Evolutionary conservation across 2,888 invertebrate species (phyloP).

Genomic region (Opisthograptis luteolata): DNA sequence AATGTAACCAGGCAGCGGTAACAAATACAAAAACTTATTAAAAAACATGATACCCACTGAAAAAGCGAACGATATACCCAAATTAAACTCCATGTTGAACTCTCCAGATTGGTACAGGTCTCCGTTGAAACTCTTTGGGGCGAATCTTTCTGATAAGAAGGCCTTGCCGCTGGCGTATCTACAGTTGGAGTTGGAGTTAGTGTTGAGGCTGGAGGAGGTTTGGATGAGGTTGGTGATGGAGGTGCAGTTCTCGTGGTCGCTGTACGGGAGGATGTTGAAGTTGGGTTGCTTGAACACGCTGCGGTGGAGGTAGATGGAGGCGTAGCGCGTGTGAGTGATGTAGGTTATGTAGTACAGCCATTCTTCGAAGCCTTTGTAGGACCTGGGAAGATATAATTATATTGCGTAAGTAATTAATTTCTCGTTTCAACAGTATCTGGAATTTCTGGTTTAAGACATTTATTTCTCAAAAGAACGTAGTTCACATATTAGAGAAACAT

Average conservation of each 20-base stretch:
- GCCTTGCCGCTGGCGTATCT: slow-evolving; percentile 89
- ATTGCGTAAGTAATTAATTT: no score
- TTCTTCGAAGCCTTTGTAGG: slow-evolving; percentile 90
- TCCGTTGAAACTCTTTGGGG: slow-evolving; percentile 80
- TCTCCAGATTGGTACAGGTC: slow-evolving; percentile 85
- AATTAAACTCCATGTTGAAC: slow-evolving; percentile 89
- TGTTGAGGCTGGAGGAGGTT: slow-evolving; percentile 75
- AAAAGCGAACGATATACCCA: slow-evolving; percentile 93
- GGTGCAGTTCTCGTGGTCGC: slow-evolving; percentile 81
- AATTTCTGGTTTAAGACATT: no score
- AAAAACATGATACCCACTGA: slow-evolving; percentile 91
- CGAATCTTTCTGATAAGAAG: slow-evolving; percentile 89
- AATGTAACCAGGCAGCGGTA: slow-evolving; percentile 93
- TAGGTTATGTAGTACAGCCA: slow-evolving; percentile 93
- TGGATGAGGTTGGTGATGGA: slow-evolving; percentile 81
- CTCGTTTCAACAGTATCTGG: no score
- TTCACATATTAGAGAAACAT: no score
- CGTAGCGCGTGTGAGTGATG: slow-evolving; percentile 91
- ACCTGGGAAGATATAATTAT: no score
- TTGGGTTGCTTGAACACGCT: slow-evolving; percentile 86
- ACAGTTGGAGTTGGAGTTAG: slow-evolving; percentile 85
- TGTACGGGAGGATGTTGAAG: slow-evolving; percentile 82
- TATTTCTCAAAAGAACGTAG: no score
- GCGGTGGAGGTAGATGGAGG: slow-evolving; percentile 89
- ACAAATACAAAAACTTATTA: slow-evolving; percentile 92